A percentile compares a stretch with the other conserved stretches of the same genome.
Evolutionary conservation across 2,113 vertebrate species (phyloP).

Genomic region (Oceanodroma tethys): DNA sequence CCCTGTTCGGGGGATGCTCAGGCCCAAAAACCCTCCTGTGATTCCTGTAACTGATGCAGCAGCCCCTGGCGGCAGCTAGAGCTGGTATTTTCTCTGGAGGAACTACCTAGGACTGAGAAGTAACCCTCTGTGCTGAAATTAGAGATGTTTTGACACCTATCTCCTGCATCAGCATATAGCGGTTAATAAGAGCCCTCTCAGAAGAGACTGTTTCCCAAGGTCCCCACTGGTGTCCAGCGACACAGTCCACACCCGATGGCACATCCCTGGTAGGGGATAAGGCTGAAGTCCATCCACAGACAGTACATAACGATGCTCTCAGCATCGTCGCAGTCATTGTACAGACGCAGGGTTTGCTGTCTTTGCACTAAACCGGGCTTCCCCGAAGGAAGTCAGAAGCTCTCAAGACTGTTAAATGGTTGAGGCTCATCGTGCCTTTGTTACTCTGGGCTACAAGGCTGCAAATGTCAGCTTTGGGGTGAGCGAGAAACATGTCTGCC

Average conservation of each 20-base stretch:
- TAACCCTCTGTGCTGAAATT: not conserved
- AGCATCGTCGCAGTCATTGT: accelerated
- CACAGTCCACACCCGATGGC: not conserved
- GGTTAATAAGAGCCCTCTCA: not conserved
- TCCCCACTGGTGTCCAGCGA: accelerated
- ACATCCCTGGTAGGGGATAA: accelerated
- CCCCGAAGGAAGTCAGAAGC: not conserved
- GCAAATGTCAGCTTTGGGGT: not conserved
- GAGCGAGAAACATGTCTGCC: not conserved
- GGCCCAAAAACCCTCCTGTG: not conserved
- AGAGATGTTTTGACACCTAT: not conserved
- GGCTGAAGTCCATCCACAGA: accelerated
- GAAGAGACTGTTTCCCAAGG: not conserved
- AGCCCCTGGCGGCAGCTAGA: not conserved
- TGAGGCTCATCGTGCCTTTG: not conserved
- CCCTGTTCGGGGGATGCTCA: not conserved
- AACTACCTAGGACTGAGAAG: not conserved
- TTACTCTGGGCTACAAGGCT: not conserved
- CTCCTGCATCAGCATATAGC: not conserved
- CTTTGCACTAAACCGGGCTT: not conserved
- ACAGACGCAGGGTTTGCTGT: not conserved
- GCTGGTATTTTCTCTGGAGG: not conserved
- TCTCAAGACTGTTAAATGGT: not conserved
- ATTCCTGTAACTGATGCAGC: not conserved
- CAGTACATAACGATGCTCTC: accelerated